Evolutionary conservation across 2,888 invertebrate genomes (phyloP).

Genomic region (Molorchus minor): DNA sequence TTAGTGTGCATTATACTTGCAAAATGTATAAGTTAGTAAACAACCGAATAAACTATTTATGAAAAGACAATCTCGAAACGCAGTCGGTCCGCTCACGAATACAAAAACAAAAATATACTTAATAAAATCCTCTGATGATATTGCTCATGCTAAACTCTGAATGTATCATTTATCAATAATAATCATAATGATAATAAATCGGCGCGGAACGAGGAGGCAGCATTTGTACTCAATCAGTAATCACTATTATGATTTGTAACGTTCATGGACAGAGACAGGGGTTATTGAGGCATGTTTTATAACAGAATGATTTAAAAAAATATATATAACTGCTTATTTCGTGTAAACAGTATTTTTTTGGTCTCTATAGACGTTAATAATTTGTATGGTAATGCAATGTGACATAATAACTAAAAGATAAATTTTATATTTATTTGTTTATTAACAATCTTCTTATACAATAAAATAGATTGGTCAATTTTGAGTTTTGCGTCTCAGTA

Average conservation of each 20-base stretch:
- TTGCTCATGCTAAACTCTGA: constrained; percentile 61
- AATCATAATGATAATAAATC: constrained; percentile 57
- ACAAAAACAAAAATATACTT: constrained; percentile 42
- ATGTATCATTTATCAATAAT: constrained; percentile 55
- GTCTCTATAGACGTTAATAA: no score
- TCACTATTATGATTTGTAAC: constrained; percentile 59
- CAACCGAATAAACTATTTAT: no score
- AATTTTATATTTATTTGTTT: no score
- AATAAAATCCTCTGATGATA: constrained; percentile 57
- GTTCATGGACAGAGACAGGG: constrained; percentile 33
- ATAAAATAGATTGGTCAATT: no score
- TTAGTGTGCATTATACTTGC: no score
- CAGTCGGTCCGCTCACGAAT: constrained; percentile 24
- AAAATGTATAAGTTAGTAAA: no score
- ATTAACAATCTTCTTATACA: no score
- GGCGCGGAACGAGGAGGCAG: constrained; percentile 54
- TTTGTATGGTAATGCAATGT: no score
- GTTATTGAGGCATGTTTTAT: background rate
- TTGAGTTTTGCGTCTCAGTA: constrained; percentile 1
- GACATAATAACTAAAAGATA: no score
- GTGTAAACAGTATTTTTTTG: no score
- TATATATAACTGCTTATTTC: no score
- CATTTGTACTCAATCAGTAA: constrained; percentile 62
- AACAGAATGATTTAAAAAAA: no score
- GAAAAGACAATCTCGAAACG: background rate